Evolutionary conservation across 2,113 vertebrate species (phyloP), one percentile per base, ranked within the genome.

Genomic region (Epinephelus cyanopodus): DNA sequence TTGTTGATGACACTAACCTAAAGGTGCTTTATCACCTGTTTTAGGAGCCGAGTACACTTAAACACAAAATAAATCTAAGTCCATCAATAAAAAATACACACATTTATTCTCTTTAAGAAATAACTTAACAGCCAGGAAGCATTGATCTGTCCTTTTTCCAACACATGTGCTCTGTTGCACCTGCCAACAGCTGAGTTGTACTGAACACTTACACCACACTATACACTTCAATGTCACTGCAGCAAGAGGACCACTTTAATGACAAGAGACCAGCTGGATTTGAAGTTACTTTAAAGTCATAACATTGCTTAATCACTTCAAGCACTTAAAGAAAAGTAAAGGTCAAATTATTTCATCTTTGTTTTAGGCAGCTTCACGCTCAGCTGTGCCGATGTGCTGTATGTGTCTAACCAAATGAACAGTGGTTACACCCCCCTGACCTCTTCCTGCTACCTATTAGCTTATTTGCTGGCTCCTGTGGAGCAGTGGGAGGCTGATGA

Each of bases 401-500:
- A 56, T 37, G 18, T 67, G 23, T 71, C 48, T 67, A 27, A 66
- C 2, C 42, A 39, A 33, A 57, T 23, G 15, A 63, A 39, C 18
- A 15, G 65, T 21, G 56, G 56, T 79, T 54, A 57, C 39, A 53
- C 25, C 50, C n/a, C 39, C 11, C 25, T 64, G 57, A 10, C n/a
- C 25, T 67, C 12, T 67, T 71, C 53, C 23, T 2, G 6, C 3
- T 29, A 66, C 45, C 77, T 33, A 42, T 77, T 71, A 70, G 10
- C 47, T 79, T 21, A 75, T 74, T 74, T 45, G 15, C n/a, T 42
- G 27, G 15, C 62, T 19, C 39, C n/a, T 11, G 42, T 12, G 11
- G 47, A 48, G 13, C 15, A 12, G 19, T 17, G 37, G 53, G 56
- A 64, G 80, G 54, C 48, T 60, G 65, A 73, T 52, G n/a, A 56